Base-by-base conservation (phyloP, 2,113 vertebrate species). In the Mobula birostris region DNA sequence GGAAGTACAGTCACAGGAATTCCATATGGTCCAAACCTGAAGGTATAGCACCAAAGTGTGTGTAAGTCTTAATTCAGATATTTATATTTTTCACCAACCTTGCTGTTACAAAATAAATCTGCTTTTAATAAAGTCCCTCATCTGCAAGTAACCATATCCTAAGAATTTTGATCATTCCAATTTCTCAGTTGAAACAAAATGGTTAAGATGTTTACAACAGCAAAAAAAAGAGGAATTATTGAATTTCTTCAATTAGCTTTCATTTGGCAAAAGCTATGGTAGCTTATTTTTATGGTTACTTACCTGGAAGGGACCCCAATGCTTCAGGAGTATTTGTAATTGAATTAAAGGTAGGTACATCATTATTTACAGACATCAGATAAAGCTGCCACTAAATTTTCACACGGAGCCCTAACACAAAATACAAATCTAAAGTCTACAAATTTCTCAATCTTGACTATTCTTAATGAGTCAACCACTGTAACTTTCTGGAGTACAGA, bases 1-100 rank as follows among this genome's bases (percentile, higher is more conserved):
- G 99, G 98, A 96, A 98, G 98, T 95, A 98, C 97, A 6, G 99
- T 99, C 97, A 99, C 98, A 95, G 99, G 99, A 95, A 99, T 99
- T 94, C 99, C 99, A 94, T 99, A 99, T 29, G 98, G 99, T 95
- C 99, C 99, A 94, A 99, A 99, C 97, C 99, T 99, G 94, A 94
- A 96, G 80, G 95, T 70, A 94, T n/a, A 94, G 68, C 85, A 94
- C 56, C 68, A 94, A 56, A 32, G 68, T 74, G 40, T 93, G 32
- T 82, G n/a, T 76, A 70, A 74, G 68, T 93, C 91, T 48, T 76
- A 74, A 15, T 56, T 74, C 68, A 93, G 70, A 27, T 93, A 72
- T 66, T 92, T 12, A 36, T 63, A 70, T 93, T 93, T 92, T 92
- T 63, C 88, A 19, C 88, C 70, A 48, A 93, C 90, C 68, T 92